A percentile compares a stretch with the other conserved stretches of the same genome.
Conservation (phyloP, 2,888 invertebrate species). For the Sinhomidia bicolor region DNA sequence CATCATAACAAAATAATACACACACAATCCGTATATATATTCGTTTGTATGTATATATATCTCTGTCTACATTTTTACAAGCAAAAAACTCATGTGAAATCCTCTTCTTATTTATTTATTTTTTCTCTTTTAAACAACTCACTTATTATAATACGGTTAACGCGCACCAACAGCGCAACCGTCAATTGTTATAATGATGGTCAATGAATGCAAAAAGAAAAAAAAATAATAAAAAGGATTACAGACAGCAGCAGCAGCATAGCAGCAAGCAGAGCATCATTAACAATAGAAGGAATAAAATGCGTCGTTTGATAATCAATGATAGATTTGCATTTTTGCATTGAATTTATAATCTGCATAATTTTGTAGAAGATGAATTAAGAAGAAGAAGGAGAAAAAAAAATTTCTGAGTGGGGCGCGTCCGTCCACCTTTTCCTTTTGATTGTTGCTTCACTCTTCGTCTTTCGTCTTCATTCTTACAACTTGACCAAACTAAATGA, state of each 20-base stretch:
- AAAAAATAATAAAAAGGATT: no score
- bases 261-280: no score
- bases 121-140: not conserved
- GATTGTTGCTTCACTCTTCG: not conserved
- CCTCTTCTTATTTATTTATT: slow-evolving; percentile 32
- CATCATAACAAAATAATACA: not conserved
- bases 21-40: no score
- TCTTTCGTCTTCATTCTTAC: slow-evolving; percentile 42
- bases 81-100: slow-evolving; percentile 41
- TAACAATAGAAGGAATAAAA: slow-evolving; percentile 24
- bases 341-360: slow-evolving; percentile 3
- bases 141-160: slow-evolving; percentile 16
- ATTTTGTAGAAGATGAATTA: not conserved
- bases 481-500: slow-evolving; percentile 7
- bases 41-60: no score
- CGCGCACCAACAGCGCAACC: not conserved
- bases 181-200: slow-evolving; percentile 3
- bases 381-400: not conserved
- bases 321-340: slow-evolving; percentile 31
- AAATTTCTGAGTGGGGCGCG: slow-evolving; percentile 68
- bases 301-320: slow-evolving; percentile 3
- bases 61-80: no score
- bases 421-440: slow-evolving; percentile 62
- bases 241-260: no score
- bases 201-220: not conserved